These are phyloP conservation scores for Ypsolopha scabrella DNA, from an alignment of 2,888 invertebrate genomes.

Conservation along the genomic window DNA sequence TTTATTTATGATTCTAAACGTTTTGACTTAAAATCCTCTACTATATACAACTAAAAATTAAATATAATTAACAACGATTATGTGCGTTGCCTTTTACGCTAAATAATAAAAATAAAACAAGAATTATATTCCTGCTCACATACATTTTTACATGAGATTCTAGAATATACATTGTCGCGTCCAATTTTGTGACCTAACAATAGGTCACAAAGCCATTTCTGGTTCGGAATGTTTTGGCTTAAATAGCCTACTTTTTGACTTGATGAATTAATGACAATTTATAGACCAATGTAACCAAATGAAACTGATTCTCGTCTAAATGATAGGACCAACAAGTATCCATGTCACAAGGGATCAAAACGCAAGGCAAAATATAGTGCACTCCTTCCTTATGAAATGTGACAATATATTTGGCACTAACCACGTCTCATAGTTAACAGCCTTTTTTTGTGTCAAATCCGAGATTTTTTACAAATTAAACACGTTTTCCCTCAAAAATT, in stretches of 20 bases:
- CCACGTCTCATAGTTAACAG: too few relatives aligned
- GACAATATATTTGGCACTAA: too few relatives aligned
- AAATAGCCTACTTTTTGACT: neutral
- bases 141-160: conserved; percentile 8
- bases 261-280: neutral
- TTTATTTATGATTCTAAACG: conserved; percentile 52
- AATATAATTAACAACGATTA: conserved; percentile 23
- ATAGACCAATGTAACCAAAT: too few relatives aligned
- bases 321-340: too few relatives aligned
- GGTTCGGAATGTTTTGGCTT: conserved; percentile 17
- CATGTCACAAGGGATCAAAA: too few relatives aligned
- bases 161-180: conserved; percentile 1
- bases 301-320: too few relatives aligned
- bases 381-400: too few relatives aligned
- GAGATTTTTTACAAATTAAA: too few relatives aligned
- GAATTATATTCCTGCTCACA: conserved; percentile 6
- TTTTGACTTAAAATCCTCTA: conserved; percentile 27
- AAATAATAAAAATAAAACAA: conserved; percentile 1
- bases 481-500: too few relatives aligned
- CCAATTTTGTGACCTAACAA: conserved; percentile 10
- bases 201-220: conserved; percentile 10
- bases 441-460: too few relatives aligned
- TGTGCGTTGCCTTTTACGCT: conserved; percentile 16
- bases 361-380: too few relatives aligned
- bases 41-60: conserved; percentile 51